Percentiles rank a stretch among this genome's conserved stretches.
Conservation (phyloP, 2,113 vertebrate genomes). For the Copsychus sechellarum region DNA sequence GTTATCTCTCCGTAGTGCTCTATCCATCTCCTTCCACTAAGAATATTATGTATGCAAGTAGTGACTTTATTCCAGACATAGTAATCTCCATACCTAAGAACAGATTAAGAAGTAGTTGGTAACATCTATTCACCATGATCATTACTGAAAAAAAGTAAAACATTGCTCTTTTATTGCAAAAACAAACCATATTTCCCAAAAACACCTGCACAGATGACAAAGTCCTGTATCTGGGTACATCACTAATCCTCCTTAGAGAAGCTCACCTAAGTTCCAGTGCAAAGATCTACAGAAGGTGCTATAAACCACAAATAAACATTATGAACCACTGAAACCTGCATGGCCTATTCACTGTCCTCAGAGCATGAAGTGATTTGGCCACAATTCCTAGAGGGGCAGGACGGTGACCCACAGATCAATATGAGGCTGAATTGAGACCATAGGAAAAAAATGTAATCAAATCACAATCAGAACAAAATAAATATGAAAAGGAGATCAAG, state of each 20-base stretch:
- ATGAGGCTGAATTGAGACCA: neutral
- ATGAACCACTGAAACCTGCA: neutral
- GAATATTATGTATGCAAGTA: slow-evolving; percentile 98
- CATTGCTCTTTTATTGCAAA: neutral
- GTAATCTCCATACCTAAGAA: slow-evolving; percentile 89
- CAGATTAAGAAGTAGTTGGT: slow-evolving; percentile 49
- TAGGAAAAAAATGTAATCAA: neutral
- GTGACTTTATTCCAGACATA: slow-evolving; percentile 99
- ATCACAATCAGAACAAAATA: neutral
- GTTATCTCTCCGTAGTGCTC: slow-evolving; percentile 98
- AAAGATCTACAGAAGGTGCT: neutral
- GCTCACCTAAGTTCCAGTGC: neutral
- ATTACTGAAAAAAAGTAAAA: neutral
- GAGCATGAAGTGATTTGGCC: neutral
- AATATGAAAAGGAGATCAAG: neutral
- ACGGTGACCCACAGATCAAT: neutral
- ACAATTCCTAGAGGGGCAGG: neutral
- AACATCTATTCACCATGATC: neutral
- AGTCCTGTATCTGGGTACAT: neutral
- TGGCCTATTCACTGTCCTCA: neutral
- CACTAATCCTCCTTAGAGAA: neutral
- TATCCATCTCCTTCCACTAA: slow-evolving; percentile 96
- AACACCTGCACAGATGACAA: neutral
- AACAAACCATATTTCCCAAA: neutral
- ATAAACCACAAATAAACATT: neutral